A percentile compares a stretch with the other conserved stretches of the same genome.
These are phyloP conservation scores for Engraulis encrasicolus DNA, from an alignment of 2,113 vertebrate species.

Conservation along the genomic window DNA sequence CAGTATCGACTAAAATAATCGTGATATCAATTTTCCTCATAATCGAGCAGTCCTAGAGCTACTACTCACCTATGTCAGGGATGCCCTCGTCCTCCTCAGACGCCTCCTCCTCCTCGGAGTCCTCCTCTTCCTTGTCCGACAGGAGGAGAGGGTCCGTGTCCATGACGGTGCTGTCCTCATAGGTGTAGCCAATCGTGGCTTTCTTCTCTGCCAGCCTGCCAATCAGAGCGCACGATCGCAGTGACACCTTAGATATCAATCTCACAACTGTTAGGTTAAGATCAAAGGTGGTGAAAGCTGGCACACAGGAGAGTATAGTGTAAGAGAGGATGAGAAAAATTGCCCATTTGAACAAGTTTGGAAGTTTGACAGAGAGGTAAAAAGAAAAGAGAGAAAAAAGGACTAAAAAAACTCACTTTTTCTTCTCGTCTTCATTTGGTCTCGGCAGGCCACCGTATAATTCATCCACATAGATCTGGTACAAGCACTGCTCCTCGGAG, in stretches of 20 bases:
- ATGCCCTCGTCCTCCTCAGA: conserved; percentile 95
- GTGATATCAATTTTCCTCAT: too few relatives aligned
- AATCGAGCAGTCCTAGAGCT: too few relatives aligned
- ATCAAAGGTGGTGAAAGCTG: too few relatives aligned
- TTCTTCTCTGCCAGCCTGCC: conserved; percentile 90
- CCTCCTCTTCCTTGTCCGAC: conserved; percentile 85
- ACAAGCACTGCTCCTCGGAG: conserved; percentile 95
- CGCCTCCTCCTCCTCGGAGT: conserved; percentile 91
- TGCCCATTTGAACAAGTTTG: too few relatives aligned
- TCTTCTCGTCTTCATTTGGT: conserved; percentile 93
- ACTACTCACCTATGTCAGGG: conserved; percentile 87
- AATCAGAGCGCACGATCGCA: background rate
- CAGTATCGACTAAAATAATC: too few relatives aligned
- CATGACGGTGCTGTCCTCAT: conserved; percentile 90
- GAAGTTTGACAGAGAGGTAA: too few relatives aligned
- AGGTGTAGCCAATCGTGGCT: conserved; percentile 93
- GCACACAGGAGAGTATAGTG: too few relatives aligned
- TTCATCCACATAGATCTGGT: conserved; percentile 96
- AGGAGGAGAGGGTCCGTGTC: conserved; percentile 75
- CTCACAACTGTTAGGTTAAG: too few relatives aligned
- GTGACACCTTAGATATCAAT: background rate
- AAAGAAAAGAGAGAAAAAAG: background rate
- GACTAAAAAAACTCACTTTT: conserved; percentile 80
- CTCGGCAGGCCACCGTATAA: conserved; percentile 91
- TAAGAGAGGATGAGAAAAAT: too few relatives aligned